phyloP scores from a whole-genome alignment of 2,113 vertebrate genomes.

The Elaphurus davidianus region DNA sequence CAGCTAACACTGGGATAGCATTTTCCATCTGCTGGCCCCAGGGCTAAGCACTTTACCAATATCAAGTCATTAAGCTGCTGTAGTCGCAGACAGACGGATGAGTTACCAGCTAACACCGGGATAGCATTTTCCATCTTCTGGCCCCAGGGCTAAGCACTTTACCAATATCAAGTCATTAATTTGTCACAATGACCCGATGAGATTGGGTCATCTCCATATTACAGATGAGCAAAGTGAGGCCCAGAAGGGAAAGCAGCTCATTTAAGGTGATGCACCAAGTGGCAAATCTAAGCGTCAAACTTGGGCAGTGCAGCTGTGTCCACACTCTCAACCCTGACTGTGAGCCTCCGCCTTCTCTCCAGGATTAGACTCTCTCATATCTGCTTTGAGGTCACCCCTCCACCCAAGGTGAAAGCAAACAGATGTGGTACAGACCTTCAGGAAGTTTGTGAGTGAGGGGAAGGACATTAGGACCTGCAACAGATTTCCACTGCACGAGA shows the following conservation, averaged over 20 bases:
- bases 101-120: no score
- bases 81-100: neutral
- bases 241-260: neutral
- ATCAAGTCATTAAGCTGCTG: neutral
- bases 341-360: neutral
- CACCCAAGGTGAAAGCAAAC: rapidly evolving
- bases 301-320: neutral
- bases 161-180: neutral
- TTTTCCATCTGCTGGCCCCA: neutral
- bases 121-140: neutral
- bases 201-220: neutral
- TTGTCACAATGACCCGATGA: neutral
- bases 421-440: slow-evolving; percentile 81
- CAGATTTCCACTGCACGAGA: slow-evolving; percentile 90
- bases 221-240: neutral
- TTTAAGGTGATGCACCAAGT: neutral
- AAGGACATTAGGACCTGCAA: slow-evolving; percentile 90
- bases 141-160: neutral
- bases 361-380: neutral
- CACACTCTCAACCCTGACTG: rapidly evolving
- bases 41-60: neutral
- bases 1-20: no score
- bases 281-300: neutral
- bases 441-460: slow-evolving; percentile 89
- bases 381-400: neutral